These are phyloP conservation scores for Mya arenaria DNA, from an alignment of 1,140 invertebrate genomes.

Conservation along the genomic window DNA sequence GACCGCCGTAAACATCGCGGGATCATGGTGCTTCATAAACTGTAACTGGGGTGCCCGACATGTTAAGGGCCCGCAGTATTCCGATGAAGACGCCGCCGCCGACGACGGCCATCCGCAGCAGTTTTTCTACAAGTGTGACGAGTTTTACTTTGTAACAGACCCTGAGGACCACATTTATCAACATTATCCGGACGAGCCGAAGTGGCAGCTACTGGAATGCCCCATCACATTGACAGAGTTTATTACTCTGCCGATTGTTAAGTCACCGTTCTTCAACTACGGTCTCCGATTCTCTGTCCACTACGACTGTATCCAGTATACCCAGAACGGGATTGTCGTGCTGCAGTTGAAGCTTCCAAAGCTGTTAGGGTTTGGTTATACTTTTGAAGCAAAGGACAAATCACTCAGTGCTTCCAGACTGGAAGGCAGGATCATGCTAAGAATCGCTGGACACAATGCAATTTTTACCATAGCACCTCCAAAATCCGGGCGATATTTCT, in stretches of 20 bases:
- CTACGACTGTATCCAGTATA: constrained; percentile 76
- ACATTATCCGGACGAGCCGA: constrained; percentile 83
- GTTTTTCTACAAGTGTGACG: constrained; percentile 78
- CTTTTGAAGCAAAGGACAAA: constrained; percentile 72
- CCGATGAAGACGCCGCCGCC: constrained; percentile 18
- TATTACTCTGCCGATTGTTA: constrained; percentile 81
- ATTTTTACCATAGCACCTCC: constrained; percentile 77
- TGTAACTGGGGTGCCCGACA: constrained; percentile 83
- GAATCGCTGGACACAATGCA: constrained; percentile 76
- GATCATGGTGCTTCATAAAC: constrained; percentile 78
- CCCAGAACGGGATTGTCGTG: constrained; percentile 73
- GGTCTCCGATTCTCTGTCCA: constrained; percentile 75
- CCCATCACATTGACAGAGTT: constrained; percentile 83
- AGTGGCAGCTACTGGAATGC: constrained; percentile 83
- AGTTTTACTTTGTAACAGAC: constrained; percentile 83
- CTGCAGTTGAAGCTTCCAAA: constrained; percentile 73
- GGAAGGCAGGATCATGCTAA: constrained; percentile 74
- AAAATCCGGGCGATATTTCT: constrained; percentile 75
- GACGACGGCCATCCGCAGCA: constrained; percentile 49
- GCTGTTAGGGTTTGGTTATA: constrained; percentile 74
- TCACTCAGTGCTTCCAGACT: constrained; percentile 64
- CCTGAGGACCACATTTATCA: constrained; percentile 83
- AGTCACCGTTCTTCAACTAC: constrained; percentile 79
- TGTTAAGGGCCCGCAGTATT: constrained; percentile 66
- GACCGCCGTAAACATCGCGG: constrained; percentile 77